Percentiles rank a stretch among this genome's conserved stretches.
These are phyloP conservation scores for Noctua comes DNA, from an alignment of 2,888 invertebrate species.

Conservation along the genomic window DNA sequence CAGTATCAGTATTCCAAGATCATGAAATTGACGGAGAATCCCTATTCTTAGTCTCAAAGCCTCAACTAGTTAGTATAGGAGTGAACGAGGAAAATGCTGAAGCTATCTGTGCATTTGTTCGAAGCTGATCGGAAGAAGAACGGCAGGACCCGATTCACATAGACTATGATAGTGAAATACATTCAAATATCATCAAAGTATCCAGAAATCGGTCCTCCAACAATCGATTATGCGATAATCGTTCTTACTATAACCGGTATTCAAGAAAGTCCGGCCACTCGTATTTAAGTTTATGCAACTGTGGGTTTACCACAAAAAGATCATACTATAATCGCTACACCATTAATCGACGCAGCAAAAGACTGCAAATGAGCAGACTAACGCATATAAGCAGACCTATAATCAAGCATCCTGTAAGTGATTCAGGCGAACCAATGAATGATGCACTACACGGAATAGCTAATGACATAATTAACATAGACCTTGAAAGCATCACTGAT, in stretches of 20 bases:
- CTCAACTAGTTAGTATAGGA: conserved; percentile 81
- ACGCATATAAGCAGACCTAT: background rate
- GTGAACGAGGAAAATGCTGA: conserved; percentile 82
- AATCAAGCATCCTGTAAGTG: background rate
- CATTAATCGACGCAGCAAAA: background rate
- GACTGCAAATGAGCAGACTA: background rate
- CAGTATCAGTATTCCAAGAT: conserved; percentile 80
- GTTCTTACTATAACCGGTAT: conserved; percentile 32
- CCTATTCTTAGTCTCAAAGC: conserved; percentile 80
- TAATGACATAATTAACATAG: conserved; percentile 28
- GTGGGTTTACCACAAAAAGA: background rate
- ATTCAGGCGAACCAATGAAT: conserved; percentile 19
- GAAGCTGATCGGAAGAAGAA: conserved; percentile 67
- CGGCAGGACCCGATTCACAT: conserved; percentile 29
- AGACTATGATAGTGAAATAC: conserved; percentile 42
- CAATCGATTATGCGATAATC: conserved; percentile 25
- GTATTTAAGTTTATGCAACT: conserved; percentile 10
- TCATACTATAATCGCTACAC: conserved; percentile 31
- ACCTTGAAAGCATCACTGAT: conserved; percentile 18
- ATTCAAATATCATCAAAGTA: conserved; percentile 32
- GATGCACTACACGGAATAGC: conserved; percentile 15
- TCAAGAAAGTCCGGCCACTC: background rate
- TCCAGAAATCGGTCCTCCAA: conserved; percentile 34
- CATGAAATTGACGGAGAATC: conserved; percentile 87
- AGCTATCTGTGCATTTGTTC: conserved; percentile 78